Evolutionary conservation across 92 coral and sea anemone genomes (phyloP).

Genomic region (Palythoa grandis): DNA sequence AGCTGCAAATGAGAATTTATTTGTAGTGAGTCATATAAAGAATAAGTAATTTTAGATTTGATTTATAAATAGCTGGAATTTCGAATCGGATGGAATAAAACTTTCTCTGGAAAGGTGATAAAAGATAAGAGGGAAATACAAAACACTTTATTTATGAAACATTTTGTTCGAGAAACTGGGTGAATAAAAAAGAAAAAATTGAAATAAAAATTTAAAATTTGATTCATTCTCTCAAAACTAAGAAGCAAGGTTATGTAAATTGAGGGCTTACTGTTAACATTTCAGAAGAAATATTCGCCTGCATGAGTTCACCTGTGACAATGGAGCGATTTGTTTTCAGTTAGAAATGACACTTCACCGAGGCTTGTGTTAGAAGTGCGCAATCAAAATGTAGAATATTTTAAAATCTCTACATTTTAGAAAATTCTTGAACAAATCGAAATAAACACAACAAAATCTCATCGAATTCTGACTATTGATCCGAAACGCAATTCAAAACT

Average conservation of each 20-base stretch:
- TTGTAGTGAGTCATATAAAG: background rate
- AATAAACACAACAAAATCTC: background rate
- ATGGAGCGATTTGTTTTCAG: no score
- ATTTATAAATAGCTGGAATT: background rate
- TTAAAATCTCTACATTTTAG: background rate
- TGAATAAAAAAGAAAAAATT: no score
- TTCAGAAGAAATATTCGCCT: no score
- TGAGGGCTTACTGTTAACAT: no score
- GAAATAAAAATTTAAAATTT: no score
- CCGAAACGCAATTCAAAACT: conserved; percentile 29
- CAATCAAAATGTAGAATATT: background rate
- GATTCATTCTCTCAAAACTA: no score
- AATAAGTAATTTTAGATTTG: background rate
- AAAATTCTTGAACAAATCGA: background rate
- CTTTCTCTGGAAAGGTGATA: no score
- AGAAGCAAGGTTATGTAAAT: no score
- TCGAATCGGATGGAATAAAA: background rate
- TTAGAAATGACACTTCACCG: background rate
- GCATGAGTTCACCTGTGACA: no score
- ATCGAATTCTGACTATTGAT: background rate
- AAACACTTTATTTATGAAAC: no score
- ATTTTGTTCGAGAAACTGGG: no score
- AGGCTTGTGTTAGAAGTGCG: background rate
- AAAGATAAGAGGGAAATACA: background rate
- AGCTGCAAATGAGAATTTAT: background rate